Evolutionary conservation across 2,888 invertebrate species (phyloP), one percentile per base, ranked within the genome.

Genomic region (Drosophila ochracea): DNA sequence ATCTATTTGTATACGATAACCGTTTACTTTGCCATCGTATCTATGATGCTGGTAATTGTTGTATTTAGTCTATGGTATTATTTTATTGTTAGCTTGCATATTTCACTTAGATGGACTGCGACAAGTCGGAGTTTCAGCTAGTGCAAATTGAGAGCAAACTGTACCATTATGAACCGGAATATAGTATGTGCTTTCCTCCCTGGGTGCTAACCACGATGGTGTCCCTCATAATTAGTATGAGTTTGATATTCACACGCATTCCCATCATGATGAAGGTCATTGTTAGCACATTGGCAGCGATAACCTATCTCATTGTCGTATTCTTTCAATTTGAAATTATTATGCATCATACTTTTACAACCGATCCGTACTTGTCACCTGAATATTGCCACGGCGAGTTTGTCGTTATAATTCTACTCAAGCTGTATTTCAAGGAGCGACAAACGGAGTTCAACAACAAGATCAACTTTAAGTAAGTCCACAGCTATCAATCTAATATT

Each of bases 401-500:
- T 52, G 94, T 98, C 2, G 91, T 95, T 0, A 95, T 97, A 69
- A 94, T 97, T 37, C 95, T 96, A 11, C 91, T 97, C 19, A 96
- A 96, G 0, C 94, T 98, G 31, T 97, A 97, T 92, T 94, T 97
- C 81, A 96, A 98, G 80, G 98, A 98, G 92, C 95, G 98, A 89
- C 98, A 98, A 92, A 96, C 97, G n/a, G 98, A 98, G 92, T 97
- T 97, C 84, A 96, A 98, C 90, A 96, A 97, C 81, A 95, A 98
- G 85, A 94, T 99, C 69, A 98, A 98, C 92, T 97, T 96, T 85
- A 94, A 96, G 82, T 95, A 93, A 94, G 92, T 92, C n/a, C 43
- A 13, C 1, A 11, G 3, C 7, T 1, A 21, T 30, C 52, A 16
- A 2, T 7, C 2, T 4, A 30, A 33, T 31, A 3, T 10, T 10